These are phyloP conservation scores for Ectemnius cavifrons DNA, from an alignment of 2,888 invertebrate genomes.

Conservation along the genomic window DNA sequence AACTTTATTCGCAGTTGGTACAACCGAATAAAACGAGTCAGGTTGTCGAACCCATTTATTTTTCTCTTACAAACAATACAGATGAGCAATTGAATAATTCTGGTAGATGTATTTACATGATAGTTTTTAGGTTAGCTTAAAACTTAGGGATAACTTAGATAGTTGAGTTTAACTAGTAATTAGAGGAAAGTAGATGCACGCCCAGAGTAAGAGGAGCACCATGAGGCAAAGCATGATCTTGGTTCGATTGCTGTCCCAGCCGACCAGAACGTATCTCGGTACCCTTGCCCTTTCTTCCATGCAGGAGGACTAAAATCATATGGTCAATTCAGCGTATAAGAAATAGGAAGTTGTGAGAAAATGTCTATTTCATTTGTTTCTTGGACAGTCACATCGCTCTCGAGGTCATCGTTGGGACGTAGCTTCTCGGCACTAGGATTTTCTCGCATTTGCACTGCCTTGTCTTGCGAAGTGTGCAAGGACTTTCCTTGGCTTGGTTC, in stretches of 20 bases:
- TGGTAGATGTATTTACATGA: too few species aligned
- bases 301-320: conserved; percentile 51
- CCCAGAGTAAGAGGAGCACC: conserved; percentile 78
- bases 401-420: conserved; percentile 51
- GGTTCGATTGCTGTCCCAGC: conserved; percentile 78
- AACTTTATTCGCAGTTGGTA: not conserved
- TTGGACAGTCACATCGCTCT: conserved; percentile 57
- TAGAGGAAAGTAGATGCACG: conserved; percentile 78
- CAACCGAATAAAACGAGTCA: not conserved
- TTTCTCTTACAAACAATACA: too few species aligned
- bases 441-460: conserved; percentile 61
- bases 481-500: not conserved
- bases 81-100: too few species aligned
- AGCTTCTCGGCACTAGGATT: conserved; percentile 57
- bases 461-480: conserved; percentile 28
- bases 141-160: too few species aligned
- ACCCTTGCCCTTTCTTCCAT: conserved; percentile 44
- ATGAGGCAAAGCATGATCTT: conserved; percentile 75
- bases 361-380: not conserved
- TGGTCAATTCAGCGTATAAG: not conserved
- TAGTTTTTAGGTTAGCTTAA: too few species aligned
- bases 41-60: too few species aligned
- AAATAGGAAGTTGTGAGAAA: not conserved
- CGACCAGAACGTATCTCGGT: conserved; percentile 72
- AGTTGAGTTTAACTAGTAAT: conserved; percentile 28